Evolutionary conservation across 2,113 vertebrate species (phyloP), one percentile per base, ranked within the genome.

Genomic region (Melanocharis versteri): DNA sequence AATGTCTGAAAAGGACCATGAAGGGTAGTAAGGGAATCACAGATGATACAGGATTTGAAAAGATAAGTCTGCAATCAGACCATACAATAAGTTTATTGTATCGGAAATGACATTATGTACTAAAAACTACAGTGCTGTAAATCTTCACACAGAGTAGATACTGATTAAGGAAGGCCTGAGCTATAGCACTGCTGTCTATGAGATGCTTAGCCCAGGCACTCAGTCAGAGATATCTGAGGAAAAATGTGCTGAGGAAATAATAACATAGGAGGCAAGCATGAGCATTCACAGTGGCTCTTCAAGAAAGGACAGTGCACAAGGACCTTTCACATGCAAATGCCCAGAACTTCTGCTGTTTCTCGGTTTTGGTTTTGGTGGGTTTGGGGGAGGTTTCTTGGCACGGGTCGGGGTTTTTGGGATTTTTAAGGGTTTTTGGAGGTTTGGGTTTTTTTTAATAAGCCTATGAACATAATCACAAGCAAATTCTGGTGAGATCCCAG

Each of bases 321-420:
- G 44, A 61, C 18, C 13, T 61, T 23, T 33, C 22, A 47, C 0
- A 0, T 2, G 5, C 13, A 48, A 65, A 88, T 6, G 5, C 12
- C 40, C 44, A 82, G 57, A 71, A 71, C 13, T 70, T 66, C 50
- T 78, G 21, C 15, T n/a, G n/a, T 53, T 53, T 23, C 44, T 22
- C 4, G 2, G 10, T 11, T 28, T 31, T 18, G 40, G 6, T 28
- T 65, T 84, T 37, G 27, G 44, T 37, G 53, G 22, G 6, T 21
- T 76, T 68, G 16, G 27, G 33, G 27, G 9, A 33, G 45, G 11
- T 51, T 42, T 58, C 19, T 68, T 69, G 53, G 44, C 0, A 0
- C 0, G 0, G 18, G 11, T 37, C 58, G 21, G 7, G 14, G 9
- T 1, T 86, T 76, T 50, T 0, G 35, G 44, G 13, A 5, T 58